Evolutionary conservation across 2,113 vertebrate genomes (phyloP).

Genomic region (Corythornis vintsioides): DNA sequence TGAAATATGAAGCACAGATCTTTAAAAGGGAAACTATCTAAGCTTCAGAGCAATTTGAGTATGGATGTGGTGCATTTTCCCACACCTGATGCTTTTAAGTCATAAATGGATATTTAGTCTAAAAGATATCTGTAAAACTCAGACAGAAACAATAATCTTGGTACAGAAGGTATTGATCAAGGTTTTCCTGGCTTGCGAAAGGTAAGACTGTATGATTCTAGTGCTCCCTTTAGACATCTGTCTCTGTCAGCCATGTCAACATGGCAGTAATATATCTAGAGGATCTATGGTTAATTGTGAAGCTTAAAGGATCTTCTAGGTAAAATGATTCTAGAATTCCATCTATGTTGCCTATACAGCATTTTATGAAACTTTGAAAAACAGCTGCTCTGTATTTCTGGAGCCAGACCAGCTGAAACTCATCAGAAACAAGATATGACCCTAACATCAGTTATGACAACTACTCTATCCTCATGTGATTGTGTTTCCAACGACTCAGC

Average conservation of each 20-base stretch:
- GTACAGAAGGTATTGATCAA: background rate
- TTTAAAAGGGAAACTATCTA: background rate
- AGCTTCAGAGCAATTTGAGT: background rate
- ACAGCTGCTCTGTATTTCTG: slow-evolving; percentile 60
- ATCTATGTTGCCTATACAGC: background rate
- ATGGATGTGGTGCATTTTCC: background rate
- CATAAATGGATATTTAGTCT: background rate
- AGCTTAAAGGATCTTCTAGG: background rate
- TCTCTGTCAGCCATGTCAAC: background rate
- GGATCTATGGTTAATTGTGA: background rate
- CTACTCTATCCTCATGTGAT: slow-evolving; percentile 49
- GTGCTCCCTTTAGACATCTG: background rate
- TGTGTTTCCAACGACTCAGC: slow-evolving; percentile 59
- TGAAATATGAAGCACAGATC: background rate
- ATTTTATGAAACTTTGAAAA: slow-evolving; percentile 25
- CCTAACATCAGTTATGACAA: slow-evolving; percentile 52
- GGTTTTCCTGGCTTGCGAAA: background rate
- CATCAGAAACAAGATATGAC: slow-evolving; percentile 70
- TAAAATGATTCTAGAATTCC: slow-evolving; percentile 14
- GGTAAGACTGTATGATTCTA: background rate
- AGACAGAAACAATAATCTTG: background rate
- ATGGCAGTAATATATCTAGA: background rate
- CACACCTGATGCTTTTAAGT: background rate
- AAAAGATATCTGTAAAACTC: background rate
- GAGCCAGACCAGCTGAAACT: slow-evolving; percentile 68